Conservation (phyloP, 2,113 vertebrate species). For the Chamaetylas fuelleborni region DNA sequence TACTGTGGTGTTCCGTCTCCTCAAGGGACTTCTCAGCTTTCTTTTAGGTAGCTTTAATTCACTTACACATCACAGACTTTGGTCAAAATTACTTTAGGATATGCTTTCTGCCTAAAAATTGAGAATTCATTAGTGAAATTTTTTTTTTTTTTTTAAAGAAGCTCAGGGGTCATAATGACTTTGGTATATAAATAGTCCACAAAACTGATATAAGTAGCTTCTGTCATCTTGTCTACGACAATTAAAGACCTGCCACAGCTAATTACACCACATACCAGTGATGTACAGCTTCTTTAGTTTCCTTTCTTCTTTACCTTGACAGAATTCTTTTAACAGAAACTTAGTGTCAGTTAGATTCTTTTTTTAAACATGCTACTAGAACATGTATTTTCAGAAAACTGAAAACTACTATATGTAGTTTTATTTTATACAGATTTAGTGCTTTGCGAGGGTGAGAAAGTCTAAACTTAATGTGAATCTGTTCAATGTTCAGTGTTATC, state of each 20-base stretch:
- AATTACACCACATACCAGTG: constrained; percentile 64
- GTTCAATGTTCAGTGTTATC: neutral
- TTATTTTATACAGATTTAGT: neutral
- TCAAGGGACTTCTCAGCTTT: neutral
- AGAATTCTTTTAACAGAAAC: constrained; percentile 58
- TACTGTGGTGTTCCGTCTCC: neutral
- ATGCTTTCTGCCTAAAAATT: constrained; percentile 33
- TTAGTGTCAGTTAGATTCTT: neutral
- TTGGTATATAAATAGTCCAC: constrained; percentile 52
- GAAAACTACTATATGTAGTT: neutral
- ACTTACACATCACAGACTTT: neutral
- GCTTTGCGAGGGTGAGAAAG: neutral
- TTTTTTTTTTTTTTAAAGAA: neutral
- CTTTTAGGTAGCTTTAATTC: neutral
- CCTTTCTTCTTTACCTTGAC: constrained; percentile 45
- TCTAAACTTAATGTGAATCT: constrained; percentile 3
- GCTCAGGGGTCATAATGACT: neutral
- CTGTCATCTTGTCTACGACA: constrained; percentile 56
- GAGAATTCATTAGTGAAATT: constrained; percentile 14
- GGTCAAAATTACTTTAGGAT: neutral
- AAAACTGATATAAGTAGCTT: constrained; percentile 58
- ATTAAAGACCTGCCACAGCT: constrained; percentile 49
- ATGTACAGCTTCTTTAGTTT: constrained; percentile 56
- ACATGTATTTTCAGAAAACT: neutral
- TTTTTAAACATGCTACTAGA: neutral